Percentiles rank a stretch among this genome's conserved stretches.
phyloP scores from a whole-genome alignment of 2,797 vertebrate genomes.

The Cynopterus sphinx region DNA sequence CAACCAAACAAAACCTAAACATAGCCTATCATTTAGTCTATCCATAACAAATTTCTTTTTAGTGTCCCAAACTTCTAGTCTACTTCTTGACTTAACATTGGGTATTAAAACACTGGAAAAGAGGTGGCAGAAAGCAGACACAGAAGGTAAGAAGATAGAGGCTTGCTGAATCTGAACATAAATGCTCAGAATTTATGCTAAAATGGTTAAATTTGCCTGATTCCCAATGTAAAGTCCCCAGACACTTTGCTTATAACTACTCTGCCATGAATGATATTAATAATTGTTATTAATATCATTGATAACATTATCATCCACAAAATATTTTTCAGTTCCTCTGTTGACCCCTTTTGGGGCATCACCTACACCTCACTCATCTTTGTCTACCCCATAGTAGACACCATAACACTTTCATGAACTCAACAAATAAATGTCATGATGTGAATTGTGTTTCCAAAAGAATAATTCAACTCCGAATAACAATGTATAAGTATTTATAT shows the following conservation, averaged over 20 bases:
- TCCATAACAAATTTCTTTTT: background rate
- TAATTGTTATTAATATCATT: background rate
- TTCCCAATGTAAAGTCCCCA: background rate
- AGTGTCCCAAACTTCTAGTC: background rate
- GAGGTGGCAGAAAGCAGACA: background rate
- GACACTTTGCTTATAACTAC: background rate
- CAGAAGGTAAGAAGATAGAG: background rate
- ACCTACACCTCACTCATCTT: background rate
- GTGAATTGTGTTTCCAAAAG: background rate
- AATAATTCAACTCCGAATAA: background rate
- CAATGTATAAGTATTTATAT: background rate
- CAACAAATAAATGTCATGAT: background rate
- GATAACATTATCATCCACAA: background rate
- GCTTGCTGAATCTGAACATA: background rate
- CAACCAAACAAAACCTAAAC: background rate
- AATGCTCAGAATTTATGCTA: background rate
- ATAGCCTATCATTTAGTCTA: background rate
- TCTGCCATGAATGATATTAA: background rate
- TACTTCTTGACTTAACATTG: background rate
- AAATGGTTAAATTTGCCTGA: background rate
- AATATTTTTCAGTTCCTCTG: background rate
- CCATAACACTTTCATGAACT: background rate
- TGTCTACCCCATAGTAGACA: background rate
- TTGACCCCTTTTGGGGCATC: background rate
- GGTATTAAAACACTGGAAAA: background rate